Conservation (phyloP, 1,140 invertebrate genomes). For the Drosophila grimshawi region DNA sequence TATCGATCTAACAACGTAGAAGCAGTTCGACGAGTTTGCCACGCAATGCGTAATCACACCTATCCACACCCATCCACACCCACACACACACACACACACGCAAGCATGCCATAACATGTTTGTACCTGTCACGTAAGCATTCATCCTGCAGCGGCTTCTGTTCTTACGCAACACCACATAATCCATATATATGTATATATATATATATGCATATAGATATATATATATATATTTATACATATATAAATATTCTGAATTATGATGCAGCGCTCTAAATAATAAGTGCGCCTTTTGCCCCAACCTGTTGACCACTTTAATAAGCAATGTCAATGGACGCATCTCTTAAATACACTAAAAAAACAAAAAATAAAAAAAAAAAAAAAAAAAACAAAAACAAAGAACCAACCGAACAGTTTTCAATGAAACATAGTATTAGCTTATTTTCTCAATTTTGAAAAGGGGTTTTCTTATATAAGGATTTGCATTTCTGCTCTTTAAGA, state of each 20-base stretch:
- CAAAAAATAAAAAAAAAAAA: no score
- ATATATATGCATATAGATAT: background rate
- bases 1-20: slow-evolving; percentile 39
- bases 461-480: no score
- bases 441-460: no score
- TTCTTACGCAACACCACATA: background rate
- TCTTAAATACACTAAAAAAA: no score
- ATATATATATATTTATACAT: slow-evolving; percentile 14
- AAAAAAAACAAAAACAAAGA: no score
- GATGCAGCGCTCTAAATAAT: slow-evolving; percentile 15
- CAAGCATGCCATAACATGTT: background rate
- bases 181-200: background rate
- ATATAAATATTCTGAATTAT: background rate
- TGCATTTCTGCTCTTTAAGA: no score
- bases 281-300: slow-evolving; percentile 3
- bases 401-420: no score
- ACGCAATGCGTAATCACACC: slow-evolving; percentile 7
- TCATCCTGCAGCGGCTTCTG: background rate
- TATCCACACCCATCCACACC: background rate
- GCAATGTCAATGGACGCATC: slow-evolving; percentile 20
- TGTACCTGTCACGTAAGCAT: background rate
- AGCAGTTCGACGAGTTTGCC: background rate
- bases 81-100: background rate
- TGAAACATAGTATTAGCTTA: no score
- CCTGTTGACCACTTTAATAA: slow-evolving; percentile 34